Percentiles rank a stretch among this genome's conserved stretches.
Conservation (phyloP, 2,797 vertebrate genomes). For the Darevskia nairensis region DNA sequence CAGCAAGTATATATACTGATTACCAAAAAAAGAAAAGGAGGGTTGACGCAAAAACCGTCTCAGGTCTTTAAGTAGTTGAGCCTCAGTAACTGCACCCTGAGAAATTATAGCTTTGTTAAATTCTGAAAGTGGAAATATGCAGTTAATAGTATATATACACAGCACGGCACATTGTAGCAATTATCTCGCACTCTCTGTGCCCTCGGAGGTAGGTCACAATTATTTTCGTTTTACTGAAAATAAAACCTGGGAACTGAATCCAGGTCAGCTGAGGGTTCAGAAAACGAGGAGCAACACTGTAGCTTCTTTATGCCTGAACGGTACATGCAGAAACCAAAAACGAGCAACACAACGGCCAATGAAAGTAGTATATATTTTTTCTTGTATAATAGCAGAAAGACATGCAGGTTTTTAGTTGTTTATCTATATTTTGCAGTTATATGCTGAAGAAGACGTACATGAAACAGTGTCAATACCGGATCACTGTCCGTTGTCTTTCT, state of each 20-base stretch:
- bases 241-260: neutral
- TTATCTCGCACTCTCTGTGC: neutral
- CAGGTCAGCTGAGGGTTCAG: neutral
- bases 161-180: neutral
- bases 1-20: neutral
- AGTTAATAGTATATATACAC: neutral
- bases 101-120: neutral
- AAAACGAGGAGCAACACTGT: neutral
- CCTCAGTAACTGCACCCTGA: neutral
- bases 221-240: neutral
- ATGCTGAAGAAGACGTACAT: too few species aligned
- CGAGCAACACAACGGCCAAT: too few species aligned
- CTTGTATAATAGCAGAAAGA: too few species aligned
- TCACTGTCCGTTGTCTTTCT: too few species aligned
- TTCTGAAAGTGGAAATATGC: neutral
- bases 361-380: too few species aligned
- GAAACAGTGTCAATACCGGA: too few species aligned
- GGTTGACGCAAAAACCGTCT: neutral
- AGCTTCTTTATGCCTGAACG: neutral
- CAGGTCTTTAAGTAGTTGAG: neutral
- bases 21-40: neutral
- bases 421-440: too few species aligned
- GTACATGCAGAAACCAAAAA: too few species aligned
- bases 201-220: neutral
- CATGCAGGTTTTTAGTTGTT: too few species aligned